Conservation (phyloP, 2,888 invertebrate species). For the Sinotaia quadrata region DNA sequence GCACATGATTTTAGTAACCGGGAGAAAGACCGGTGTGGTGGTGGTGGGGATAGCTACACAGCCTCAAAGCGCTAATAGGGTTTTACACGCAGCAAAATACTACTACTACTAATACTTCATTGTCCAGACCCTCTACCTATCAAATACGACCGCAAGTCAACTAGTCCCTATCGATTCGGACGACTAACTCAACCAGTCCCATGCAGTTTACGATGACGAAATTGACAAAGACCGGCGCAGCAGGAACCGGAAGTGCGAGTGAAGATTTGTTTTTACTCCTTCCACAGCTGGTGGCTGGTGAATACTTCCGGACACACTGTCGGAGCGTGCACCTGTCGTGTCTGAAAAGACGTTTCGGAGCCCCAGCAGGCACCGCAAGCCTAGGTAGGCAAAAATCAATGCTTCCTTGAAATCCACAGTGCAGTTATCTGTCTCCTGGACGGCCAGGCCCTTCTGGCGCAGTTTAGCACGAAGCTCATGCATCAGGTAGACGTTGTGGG, state of each 20-base stretch:
- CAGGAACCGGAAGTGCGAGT: constrained; percentile 25
- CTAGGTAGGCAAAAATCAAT: constrained; percentile 64
- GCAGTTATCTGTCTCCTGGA: constrained; percentile 46
- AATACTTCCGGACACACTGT: constrained; percentile 63
- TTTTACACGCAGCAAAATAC: no score
- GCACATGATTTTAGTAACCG: no score
- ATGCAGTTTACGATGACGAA: neutral
- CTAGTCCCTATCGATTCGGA: no score
- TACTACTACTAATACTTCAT: no score
- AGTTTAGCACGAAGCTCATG: constrained; percentile 11
- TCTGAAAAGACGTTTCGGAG: constrained; percentile 55
- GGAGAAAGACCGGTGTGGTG: no score
- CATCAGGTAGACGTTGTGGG: constrained; percentile 23
- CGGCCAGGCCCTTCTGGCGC: neutral
- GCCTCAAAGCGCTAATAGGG: no score
- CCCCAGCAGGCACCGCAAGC: constrained; percentile 60
- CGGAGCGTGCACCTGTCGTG: constrained; percentile 58
- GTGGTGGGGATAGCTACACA: no score
- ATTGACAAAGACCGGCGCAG: constrained; percentile 13
- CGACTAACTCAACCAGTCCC: no score
- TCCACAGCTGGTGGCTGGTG: constrained; percentile 45
- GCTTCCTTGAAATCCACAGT: constrained; percentile 67
- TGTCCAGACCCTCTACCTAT: no score
- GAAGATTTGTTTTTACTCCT: constrained; percentile 5
- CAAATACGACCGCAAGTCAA: no score